These are phyloP conservation scores for Polymixis lichenea DNA, from an alignment of 2,888 invertebrate genomes.

Conservation along the genomic window DNA sequence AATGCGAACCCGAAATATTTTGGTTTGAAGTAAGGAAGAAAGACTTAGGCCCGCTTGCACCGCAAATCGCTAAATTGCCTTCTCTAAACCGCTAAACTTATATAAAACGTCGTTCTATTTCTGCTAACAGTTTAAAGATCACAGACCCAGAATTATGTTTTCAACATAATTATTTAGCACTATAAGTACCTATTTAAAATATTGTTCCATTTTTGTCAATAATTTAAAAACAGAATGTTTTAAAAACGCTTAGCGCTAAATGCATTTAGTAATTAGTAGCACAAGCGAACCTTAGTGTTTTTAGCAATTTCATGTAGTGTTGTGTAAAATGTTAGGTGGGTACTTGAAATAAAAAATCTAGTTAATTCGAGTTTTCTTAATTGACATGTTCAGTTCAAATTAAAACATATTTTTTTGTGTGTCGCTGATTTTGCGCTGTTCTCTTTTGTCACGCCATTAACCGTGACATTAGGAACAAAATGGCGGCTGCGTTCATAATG, in stretches of 20 bases:
- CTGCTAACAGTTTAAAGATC: background rate
- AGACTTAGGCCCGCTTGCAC: background rate
- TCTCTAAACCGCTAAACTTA: background rate
- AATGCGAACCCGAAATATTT: background rate
- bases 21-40: background rate
- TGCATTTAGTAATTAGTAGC: background rate
- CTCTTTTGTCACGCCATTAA: slow-evolving; percentile 35
- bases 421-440: slow-evolving; percentile 1
- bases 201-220: background rate
- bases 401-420: background rate
- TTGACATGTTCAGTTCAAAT: background rate
- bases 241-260: background rate
- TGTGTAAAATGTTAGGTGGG: background rate
- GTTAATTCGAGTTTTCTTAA: background rate
- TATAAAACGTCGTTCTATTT: background rate
- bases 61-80: background rate
- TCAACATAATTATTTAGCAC: background rate
- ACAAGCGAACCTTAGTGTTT: background rate
- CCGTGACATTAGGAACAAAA: slow-evolving; percentile 45
- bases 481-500: slow-evolving; percentile 51
- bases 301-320: background rate
- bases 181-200: too few species aligned
- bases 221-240: background rate
- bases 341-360: background rate
- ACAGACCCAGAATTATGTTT: background rate